Conservation (phyloP, 1,140 invertebrate genomes). For the Scaptomyza graminum region DNA sequence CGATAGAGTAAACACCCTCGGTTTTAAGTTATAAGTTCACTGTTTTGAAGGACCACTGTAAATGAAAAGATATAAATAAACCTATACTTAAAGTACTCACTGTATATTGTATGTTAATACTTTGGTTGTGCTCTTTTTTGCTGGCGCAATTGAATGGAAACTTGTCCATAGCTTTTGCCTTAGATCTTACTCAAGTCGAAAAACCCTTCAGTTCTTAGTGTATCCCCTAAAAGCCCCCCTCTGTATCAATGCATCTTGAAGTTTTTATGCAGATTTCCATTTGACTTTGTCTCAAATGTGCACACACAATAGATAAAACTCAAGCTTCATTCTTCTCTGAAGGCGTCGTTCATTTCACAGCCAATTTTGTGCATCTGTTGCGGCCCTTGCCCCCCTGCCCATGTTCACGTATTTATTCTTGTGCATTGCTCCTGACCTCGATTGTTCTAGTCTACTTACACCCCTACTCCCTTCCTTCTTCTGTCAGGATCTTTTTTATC, state of each 20-base stretch:
- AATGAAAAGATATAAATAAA: background rate
- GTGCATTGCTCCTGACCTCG: slow-evolving; percentile 39
- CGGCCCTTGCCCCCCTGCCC: background rate
- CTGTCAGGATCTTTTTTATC: background rate
- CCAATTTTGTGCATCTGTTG: slow-evolving; percentile 59
- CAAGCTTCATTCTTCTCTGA: background rate
- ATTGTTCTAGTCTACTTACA: slow-evolving; percentile 3
- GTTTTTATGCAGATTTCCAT: slow-evolving; percentile 65
- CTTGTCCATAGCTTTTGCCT: slow-evolving; percentile 37
- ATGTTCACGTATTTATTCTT: slow-evolving; percentile 13
- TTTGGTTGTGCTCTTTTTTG: slow-evolving; percentile 8
- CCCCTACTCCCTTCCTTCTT: background rate
- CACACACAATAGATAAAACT: slow-evolving; percentile 41
- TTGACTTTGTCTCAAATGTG: slow-evolving; percentile 56
- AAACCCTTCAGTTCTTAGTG: background rate
- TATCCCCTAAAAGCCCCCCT: no score
- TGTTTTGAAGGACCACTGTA: no score
- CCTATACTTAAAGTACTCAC: slow-evolving; percentile 1
- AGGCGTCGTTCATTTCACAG: slow-evolving; percentile 59
- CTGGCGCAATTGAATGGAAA: slow-evolving; percentile 53
- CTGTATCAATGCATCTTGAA: slow-evolving; percentile 44
- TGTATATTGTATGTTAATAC: background rate
- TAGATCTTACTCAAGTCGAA: background rate
- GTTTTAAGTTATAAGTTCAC: no score
- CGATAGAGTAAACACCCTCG: no score